Percentiles rank a stretch among this genome's conserved stretches.
phyloP scores from a whole-genome alignment of 2,113 vertebrate species.

The Speoplatyrhinus poulsoni region DNA sequence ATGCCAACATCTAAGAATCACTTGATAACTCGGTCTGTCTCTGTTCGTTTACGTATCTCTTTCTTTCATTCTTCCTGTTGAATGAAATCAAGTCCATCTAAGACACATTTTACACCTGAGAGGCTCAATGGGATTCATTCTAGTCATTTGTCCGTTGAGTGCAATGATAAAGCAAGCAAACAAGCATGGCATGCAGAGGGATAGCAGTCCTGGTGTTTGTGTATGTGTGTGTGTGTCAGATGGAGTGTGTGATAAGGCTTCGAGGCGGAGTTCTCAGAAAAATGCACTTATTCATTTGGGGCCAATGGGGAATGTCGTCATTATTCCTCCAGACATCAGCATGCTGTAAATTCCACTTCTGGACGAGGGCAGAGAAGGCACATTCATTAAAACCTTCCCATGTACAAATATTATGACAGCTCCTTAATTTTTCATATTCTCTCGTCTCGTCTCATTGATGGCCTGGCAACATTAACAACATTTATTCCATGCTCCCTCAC shows the following conservation, averaged over 20 bases:
- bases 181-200: too few relatives aligned
- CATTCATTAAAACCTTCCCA: constrained; percentile 46
- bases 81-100: not conserved
- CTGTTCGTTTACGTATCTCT: not conserved
- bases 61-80: not conserved
- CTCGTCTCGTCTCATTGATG: constrained; percentile 49
- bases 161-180: too few relatives aligned
- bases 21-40: not conserved
- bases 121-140: not conserved
- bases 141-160: too few relatives aligned
- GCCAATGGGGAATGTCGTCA: constrained; percentile 20
- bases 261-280: constrained; percentile 9
- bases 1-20: constrained; percentile 7
- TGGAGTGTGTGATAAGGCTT: constrained; percentile 24
- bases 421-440: constrained; percentile 56
- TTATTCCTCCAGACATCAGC: constrained; percentile 48
- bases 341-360: constrained; percentile 30
- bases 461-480: constrained; percentile 47
- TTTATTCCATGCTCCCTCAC: not conserved
- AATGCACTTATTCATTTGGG: not conserved
- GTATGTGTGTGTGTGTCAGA: constrained; percentile 1
- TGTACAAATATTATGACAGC: constrained; percentile 71
- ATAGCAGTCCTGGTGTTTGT: not conserved
- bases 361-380: constrained; percentile 31
- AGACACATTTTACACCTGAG: not conserved